Evolutionary conservation across 2,888 invertebrate species (phyloP).

Genomic region (Tetheella fluctuosa): DNA sequence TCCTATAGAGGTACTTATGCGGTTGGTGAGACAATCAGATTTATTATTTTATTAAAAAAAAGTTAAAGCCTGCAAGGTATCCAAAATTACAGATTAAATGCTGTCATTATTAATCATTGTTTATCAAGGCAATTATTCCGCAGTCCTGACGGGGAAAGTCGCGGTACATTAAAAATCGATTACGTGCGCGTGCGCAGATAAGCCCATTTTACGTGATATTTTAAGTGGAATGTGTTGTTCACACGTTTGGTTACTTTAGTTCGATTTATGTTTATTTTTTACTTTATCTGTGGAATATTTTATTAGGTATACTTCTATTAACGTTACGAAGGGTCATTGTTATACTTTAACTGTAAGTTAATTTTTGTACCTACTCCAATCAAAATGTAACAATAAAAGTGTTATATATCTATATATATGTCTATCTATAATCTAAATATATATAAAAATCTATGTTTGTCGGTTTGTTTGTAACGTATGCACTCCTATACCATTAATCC

Average conservation of each 20-base stretch:
- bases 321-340: no score
- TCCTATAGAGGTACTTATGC: no score
- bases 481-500: no score
- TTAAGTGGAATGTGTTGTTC: constrained; percentile 58
- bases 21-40: no score
- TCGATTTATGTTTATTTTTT: constrained; percentile 37
- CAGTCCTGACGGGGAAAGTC: constrained; percentile 27
- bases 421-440: no score
- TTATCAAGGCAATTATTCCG: constrained; percentile 10
- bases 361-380: neutral
- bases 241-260: constrained; percentile 33
- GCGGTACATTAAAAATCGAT: constrained; percentile 42
- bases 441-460: no score
- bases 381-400: no score
- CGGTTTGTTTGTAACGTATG: no score
- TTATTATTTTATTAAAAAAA: no score
- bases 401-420: no score
- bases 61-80: neutral
- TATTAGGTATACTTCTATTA: neutral
- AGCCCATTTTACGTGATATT: constrained; percentile 38
- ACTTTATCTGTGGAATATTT: constrained; percentile 23
- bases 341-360: no score
- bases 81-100: neutral
- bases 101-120: neutral
- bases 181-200: constrained; percentile 41